Evolutionary conservation across 2,113 vertebrate species (phyloP).

Genomic region (Paedocypris sp.): DNA sequence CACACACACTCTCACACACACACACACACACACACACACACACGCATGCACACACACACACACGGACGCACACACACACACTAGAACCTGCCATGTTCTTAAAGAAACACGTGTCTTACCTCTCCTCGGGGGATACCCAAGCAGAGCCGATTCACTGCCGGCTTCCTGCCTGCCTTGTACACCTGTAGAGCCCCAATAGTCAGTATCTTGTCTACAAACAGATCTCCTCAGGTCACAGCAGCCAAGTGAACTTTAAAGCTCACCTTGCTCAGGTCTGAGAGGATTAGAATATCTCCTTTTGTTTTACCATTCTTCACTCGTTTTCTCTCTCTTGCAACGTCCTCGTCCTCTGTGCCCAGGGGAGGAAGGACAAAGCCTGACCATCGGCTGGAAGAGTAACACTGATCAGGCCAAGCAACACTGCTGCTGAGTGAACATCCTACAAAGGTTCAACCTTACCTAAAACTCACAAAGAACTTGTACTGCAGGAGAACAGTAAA

Average conservation of each 20-base stretch:
- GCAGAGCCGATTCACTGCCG: conserved; percentile 63
- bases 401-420: neutral
- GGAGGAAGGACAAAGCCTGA: conserved; percentile 44
- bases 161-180: conserved; percentile 56
- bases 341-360: conserved; percentile 61
- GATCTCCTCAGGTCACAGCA: too few relatives aligned
- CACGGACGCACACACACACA: too few relatives aligned
- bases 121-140: conserved; percentile 66
- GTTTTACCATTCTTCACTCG: conserved; percentile 53
- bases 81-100: too few relatives aligned
- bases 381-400: conserved; percentile 43
- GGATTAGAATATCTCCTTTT: conserved; percentile 56
- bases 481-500: conserved; percentile 68
- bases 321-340: conserved; percentile 60
- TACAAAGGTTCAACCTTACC: conserved; percentile 31
- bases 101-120: too few relatives aligned
- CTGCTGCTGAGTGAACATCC: neutral
- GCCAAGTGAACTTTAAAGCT: neutral
- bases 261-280: conserved; percentile 56
- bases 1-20: too few relatives aligned
- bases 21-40: too few relatives aligned
- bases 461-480: conserved; percentile 60
- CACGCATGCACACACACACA: too few relatives aligned
- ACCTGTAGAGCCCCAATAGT: conserved; percentile 42
- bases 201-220: neutral